These are phyloP conservation scores for Sericinus montela DNA, from an alignment of 2,888 invertebrate genomes.

Conservation along the genomic window DNA sequence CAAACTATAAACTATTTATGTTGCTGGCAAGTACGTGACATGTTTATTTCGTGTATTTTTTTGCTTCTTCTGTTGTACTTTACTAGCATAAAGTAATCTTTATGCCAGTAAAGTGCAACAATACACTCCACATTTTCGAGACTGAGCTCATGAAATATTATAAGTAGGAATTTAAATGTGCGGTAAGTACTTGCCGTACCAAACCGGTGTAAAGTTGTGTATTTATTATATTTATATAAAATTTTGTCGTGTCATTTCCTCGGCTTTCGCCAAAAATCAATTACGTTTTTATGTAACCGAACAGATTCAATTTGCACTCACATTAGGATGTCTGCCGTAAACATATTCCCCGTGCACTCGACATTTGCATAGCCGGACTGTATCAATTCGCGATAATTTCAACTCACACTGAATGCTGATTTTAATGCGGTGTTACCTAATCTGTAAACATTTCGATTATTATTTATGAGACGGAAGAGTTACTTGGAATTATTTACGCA, in stretches of 20 bases:
- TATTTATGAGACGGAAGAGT: conserved; percentile 3
- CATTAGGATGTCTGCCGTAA: not conserved
- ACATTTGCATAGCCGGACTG: not conserved
- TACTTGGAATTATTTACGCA: conserved; percentile 2
- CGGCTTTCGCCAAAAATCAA: not conserved
- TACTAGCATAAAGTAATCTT: no score
- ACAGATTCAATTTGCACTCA: not conserved
- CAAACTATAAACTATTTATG: conserved; percentile 2
- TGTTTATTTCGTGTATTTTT: not conserved
- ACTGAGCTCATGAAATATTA: conserved; percentile 1
- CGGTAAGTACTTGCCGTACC: not conserved
- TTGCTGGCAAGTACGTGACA: not conserved
- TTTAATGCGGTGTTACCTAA: conserved; percentile 10
- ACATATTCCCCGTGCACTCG: not conserved
- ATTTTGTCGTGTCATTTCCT: conserved; percentile 1
- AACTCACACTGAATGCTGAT: not conserved
- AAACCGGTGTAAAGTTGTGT: no score
- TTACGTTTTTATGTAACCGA: not conserved
- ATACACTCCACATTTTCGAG: not conserved
- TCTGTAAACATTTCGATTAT: conserved; percentile 9
- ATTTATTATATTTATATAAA: no score
- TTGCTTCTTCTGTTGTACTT: not conserved
- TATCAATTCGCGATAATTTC: conserved; percentile 6
- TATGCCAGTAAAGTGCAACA: conserved; percentile 1
- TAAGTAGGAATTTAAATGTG: conserved; percentile 1